phyloP scores from a whole-genome alignment of 2,888 invertebrate species.

The Calliopum simillimum region DNA sequence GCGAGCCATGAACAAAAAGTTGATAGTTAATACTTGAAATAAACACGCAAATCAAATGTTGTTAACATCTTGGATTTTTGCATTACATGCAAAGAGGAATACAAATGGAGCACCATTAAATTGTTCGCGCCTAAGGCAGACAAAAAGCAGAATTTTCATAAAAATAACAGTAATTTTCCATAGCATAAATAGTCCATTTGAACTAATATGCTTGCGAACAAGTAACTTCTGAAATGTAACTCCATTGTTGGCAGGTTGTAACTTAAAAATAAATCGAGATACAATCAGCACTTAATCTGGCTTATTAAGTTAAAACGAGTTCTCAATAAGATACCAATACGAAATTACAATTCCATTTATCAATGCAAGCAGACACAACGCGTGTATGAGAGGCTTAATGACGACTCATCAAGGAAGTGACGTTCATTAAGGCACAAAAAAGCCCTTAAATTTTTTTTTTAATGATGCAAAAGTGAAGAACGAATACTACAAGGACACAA shows the following conservation, averaged over 20 bases:
- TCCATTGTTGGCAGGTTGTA: neutral
- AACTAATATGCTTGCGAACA: neutral
- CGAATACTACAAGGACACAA: slow-evolving; percentile 18
- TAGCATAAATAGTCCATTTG: slow-evolving; percentile 2
- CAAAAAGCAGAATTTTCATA: neutral
- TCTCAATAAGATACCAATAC: neutral
- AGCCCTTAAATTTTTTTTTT: slow-evolving; percentile 28
- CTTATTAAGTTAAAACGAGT: neutral
- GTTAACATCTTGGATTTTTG: no score
- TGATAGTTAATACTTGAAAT: no score
- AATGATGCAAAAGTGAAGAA: slow-evolving; percentile 21
- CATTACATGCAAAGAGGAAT: no score
- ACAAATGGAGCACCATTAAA: no score
- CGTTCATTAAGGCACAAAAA: slow-evolving; percentile 20
- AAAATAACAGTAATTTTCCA: slow-evolving; percentile 6
- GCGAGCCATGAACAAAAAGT: no score
- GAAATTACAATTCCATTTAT: no score
- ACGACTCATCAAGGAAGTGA: slow-evolving; percentile 23
- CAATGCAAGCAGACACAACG: neutral
- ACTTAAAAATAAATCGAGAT: slow-evolving; percentile 8
- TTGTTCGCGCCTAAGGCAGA: neutral
- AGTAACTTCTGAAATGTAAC: neutral
- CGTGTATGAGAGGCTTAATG: neutral
- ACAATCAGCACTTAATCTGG: slow-evolving; percentile 32
- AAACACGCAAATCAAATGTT: no score